A percentile compares a stretch with the other conserved stretches of the same genome.
Evolutionary conservation across 1,140 invertebrate genomes (phyloP).

Genomic region (Chrysomallon squamiferum): DNA sequence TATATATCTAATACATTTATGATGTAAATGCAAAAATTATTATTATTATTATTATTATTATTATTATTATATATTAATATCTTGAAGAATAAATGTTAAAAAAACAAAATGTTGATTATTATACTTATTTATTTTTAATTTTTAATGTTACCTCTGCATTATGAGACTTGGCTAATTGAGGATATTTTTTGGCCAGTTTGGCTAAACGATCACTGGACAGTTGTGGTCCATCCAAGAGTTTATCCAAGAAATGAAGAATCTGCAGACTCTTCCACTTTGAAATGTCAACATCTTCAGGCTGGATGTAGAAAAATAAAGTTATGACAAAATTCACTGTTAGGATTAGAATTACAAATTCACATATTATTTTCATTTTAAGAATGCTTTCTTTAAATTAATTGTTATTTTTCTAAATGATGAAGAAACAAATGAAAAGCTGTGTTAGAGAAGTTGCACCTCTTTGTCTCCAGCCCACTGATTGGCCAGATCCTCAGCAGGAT

Average conservation of each 20-base stretch:
- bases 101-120: not conserved
- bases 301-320: not conserved
- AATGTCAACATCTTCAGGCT: slow-evolving; percentile 11
- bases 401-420: not conserved
- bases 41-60: not conserved
- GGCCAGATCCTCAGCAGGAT: slow-evolving; percentile 20
- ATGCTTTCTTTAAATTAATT: not conserved
- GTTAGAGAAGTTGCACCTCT: not conserved
- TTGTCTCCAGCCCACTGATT: slow-evolving; percentile 11
- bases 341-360: not conserved
- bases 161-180: slow-evolving; percentile 24
- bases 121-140: not conserved
- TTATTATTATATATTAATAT: too few species aligned
- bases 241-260: slow-evolving; percentile 37
- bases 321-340: not conserved
- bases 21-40: too few species aligned
- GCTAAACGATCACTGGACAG: slow-evolving; percentile 14
- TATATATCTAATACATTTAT: too few species aligned
- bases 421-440: not conserved
- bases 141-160: slow-evolving; percentile 35
- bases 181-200: slow-evolving; percentile 16
- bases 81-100: not conserved
- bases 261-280: slow-evolving; percentile 32
- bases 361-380: not conserved
- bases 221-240: slow-evolving; percentile 16